Percentiles rank a stretch among this genome's conserved stretches.
These are phyloP conservation scores for Echinarachnius parma DNA, from an alignment of 53 echinoderm and acorn worm species.

Conservation along the genomic window DNA sequence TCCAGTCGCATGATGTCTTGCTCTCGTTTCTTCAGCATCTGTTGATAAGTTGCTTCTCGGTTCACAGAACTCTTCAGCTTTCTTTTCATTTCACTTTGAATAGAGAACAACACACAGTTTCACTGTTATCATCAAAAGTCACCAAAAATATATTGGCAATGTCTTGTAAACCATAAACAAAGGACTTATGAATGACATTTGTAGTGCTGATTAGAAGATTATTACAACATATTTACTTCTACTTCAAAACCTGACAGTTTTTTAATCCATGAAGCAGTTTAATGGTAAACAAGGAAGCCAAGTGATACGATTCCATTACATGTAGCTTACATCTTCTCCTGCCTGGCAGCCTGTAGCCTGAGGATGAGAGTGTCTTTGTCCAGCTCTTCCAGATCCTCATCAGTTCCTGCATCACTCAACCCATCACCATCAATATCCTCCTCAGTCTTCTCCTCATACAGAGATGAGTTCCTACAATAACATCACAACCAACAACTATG, in stretches of 20 bases:
- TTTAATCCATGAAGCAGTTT: no score
- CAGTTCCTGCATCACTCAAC: constrained; percentile 46
- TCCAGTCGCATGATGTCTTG: constrained; percentile 93
- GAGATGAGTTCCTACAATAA: no score
- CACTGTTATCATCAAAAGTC: no score
- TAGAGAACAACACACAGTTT: no score
- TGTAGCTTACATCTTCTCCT: constrained; percentile 33
- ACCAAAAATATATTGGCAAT: no score
- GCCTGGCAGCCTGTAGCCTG: constrained; percentile 29
- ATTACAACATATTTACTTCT: no score
- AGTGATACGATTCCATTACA: no score
- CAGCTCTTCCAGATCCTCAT: constrained; percentile 62
- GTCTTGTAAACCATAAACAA: no score
- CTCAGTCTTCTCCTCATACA: constrained; percentile 56
- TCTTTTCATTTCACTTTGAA: constrained; percentile 35
- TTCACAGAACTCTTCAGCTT: constrained; percentile 79
- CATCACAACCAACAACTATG: neutral
- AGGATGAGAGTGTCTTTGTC: constrained; percentile 61
- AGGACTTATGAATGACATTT: no score
- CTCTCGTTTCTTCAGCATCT: constrained; percentile 90
- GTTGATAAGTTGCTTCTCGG: constrained; percentile 86
- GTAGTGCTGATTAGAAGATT: no score
- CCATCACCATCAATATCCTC: constrained; percentile 55
- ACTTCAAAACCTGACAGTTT: no score
- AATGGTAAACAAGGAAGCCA: no score